Conservation (phyloP, 2,797 vertebrate species). For the Chloroceryle amazona region DNA sequence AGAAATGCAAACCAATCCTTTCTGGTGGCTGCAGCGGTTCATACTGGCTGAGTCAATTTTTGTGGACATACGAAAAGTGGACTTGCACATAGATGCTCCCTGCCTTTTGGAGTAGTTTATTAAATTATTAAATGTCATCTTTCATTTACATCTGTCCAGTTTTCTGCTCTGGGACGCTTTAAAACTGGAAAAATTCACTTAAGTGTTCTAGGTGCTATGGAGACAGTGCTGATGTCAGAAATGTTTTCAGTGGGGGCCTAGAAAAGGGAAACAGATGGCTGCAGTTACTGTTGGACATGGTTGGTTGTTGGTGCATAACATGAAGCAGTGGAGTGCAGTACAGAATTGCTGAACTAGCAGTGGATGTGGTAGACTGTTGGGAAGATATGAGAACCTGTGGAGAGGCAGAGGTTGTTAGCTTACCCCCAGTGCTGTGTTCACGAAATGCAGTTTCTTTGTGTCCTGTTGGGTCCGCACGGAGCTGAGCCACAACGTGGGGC, state of each 20-base stretch:
- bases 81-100: neutral
- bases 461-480: fast-evolving
- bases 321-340: neutral
- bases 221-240: conserved; percentile 42
- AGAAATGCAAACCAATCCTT: neutral
- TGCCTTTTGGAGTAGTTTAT: conserved; percentile 20
- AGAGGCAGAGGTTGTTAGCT: neutral
- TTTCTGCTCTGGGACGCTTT: conserved; percentile 60
- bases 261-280: conserved; percentile 42
- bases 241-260: conserved; percentile 23
- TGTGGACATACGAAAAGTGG: neutral
- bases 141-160: conserved; percentile 51
- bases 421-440: neutral
- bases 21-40: neutral
- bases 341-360: neutral
- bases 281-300: neutral
- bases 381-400: neutral
- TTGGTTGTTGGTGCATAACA: neutral
- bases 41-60: neutral
- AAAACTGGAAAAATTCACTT: conserved; percentile 14
- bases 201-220: conserved; percentile 52
- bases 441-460: neutral
- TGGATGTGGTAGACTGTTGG: neutral
- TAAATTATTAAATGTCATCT: conserved; percentile 66
- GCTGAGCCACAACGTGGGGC: neutral